Evolutionary conservation across 2,797 vertebrate genomes (phyloP), one percentile per base, ranked within the genome.

Genomic region (Orestias chungarensis): DNA sequence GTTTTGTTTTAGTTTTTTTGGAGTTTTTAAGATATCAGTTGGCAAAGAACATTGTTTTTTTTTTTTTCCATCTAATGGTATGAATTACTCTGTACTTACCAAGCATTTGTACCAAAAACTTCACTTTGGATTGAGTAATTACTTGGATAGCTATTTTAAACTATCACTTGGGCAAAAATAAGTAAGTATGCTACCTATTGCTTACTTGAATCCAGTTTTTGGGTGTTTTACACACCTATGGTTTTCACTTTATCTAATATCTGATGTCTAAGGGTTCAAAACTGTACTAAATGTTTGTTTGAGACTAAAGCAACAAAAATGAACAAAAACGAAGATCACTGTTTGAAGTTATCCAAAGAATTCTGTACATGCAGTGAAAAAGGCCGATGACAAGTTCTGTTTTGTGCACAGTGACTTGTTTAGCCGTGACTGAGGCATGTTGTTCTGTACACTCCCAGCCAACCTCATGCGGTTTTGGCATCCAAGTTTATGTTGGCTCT

Each of bases 401-500:
- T n/a, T 12, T 12, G 8, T 38, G 1, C 20, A 40, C 20, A 1
- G 2, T 40, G 35, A 14, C 11, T 3, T 10, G 29, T 33, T 62
- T 62, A 40, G 33, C 10, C 2, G 20, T 61, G 9, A n/a, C 5
- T 23, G 8, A 4, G n/a, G 10, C 33, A n/a, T n/a, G 20, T 61
- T 33, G 23, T 61, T 35, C 10, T 61, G 33, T 33, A 50, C 10
- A 1, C 18, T 17, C 14, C 43, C 43, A 31, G 27, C 27, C 27
- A 1, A 6, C 15, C 15, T 15, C 31, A 20, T 29, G 20, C 4
- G 4, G 1, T 33, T 20, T 62, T 38, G 2, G 33, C 5, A 25
- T 62, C n/a, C 59, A 62, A 35, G 59, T 62, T 62, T 62, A 3
- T 43, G n/a, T n/a, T n/a, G n/a, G n/a, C n/a, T 43, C 42, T 43